Conservation (phyloP, 2,888 invertebrate genomes). For the Heliconius ismenius region DNA sequence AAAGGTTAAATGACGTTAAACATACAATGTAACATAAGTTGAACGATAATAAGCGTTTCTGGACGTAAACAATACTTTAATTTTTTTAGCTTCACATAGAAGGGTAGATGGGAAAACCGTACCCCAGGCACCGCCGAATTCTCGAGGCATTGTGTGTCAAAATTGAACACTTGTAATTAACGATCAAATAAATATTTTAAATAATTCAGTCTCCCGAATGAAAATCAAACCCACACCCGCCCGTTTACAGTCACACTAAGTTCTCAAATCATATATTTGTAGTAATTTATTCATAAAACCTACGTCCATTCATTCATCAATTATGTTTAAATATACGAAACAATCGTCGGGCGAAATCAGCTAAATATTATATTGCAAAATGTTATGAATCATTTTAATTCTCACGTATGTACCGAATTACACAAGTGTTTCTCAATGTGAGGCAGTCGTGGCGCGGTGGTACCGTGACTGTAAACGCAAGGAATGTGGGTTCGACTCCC, state of each 20-base stretch:
- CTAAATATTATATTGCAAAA: constrained; percentile 37
- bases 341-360: constrained; percentile 38
- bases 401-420: constrained; percentile 18
- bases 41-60: too few relatives aligned
- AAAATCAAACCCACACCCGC: neutral
- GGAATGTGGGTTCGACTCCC: neutral
- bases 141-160: too few relatives aligned
- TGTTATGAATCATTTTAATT: constrained; percentile 12
- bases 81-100: too few relatives aligned
- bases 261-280: neutral
- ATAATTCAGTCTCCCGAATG: neutral
- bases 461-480: neutral
- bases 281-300: constrained; percentile 21
- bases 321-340: constrained; percentile 31
- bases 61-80: too few relatives aligned
- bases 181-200: too few relatives aligned
- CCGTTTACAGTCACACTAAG: neutral
- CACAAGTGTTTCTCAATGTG: constrained; percentile 4
- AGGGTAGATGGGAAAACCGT: too few relatives aligned
- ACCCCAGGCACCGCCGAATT: too few relatives aligned
- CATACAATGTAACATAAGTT: too few relatives aligned
- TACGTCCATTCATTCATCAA: constrained; percentile 27
- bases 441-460: neutral
- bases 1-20: too few relatives aligned
- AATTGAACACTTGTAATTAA: too few relatives aligned